Percentiles rank a stretch among this genome's conserved stretches.
phyloP scores from a whole-genome alignment of 2,888 invertebrate genomes.

The Rotaria socialis region DNA sequence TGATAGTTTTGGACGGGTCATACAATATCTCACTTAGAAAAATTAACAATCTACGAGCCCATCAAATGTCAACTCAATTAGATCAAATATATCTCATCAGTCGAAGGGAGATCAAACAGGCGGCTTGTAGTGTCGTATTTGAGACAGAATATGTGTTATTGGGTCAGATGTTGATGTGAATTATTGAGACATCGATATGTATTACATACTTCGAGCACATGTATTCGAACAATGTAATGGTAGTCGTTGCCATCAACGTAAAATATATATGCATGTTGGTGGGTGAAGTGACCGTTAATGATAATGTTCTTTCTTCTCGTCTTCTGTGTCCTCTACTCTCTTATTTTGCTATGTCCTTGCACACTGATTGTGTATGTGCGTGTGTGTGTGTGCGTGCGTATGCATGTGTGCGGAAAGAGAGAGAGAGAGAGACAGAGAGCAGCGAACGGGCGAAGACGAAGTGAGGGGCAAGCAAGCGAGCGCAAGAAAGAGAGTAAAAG shows the following conservation, averaged over 20 bases:
- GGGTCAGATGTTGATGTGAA: background rate
- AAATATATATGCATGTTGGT: background rate
- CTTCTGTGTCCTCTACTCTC: constrained; percentile 4
- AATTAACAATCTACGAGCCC: background rate
- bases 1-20: background rate
- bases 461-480: constrained; percentile 10
- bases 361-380: constrained; percentile 22
- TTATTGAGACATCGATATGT: background rate
- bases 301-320: background rate
- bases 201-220: background rate
- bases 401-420: constrained; percentile 30
- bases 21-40: background rate
- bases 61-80: constrained; percentile 26
- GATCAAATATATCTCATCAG: background rate
- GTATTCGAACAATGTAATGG: background rate
- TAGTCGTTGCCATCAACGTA: background rate
- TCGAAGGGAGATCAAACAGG: background rate
- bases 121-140: background rate
- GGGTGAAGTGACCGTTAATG: constrained; percentile 35
- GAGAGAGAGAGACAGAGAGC: constrained; percentile 10
- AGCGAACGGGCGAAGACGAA: constrained; percentile 2
- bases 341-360: constrained; percentile 33
- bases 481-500: constrained; percentile 5
- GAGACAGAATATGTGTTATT: background rate
- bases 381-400: constrained; percentile 37